Percentiles rank a stretch among this genome's conserved stretches.
These are phyloP conservation scores for Cyphomyrmex costatus DNA, from an alignment of 1,140 invertebrate species.

Conservation along the genomic window DNA sequence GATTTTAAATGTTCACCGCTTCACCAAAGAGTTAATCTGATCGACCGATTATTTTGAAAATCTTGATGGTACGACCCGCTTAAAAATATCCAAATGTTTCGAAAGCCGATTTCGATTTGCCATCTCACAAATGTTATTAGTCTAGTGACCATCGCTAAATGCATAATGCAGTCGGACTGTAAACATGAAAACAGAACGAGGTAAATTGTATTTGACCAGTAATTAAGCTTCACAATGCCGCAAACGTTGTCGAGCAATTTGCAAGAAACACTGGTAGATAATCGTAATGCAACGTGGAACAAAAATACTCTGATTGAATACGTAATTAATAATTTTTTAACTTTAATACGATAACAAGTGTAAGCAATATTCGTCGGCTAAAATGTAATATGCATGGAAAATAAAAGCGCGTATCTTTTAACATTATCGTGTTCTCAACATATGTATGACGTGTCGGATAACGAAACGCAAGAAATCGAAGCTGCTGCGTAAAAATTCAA, in stretches of 20 bases:
- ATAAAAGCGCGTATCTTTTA: background rate
- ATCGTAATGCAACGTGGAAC: background rate
- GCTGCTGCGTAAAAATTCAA: background rate
- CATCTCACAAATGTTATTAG: constrained; percentile 33
- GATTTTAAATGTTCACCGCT: constrained; percentile 1
- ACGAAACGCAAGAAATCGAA: background rate
- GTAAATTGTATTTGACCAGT: constrained; percentile 19
- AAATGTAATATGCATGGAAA: background rate
- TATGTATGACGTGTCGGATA: background rate
- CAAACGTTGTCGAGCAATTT: constrained; percentile 11
- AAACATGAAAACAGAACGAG: constrained; percentile 26
- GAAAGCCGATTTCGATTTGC: constrained; percentile 20
- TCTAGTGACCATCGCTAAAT: constrained; percentile 38
- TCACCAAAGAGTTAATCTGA: background rate
- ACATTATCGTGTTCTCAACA: background rate
- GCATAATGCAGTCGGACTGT: constrained; percentile 17
- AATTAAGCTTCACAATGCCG: constrained; percentile 44
- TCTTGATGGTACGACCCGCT: background rate
- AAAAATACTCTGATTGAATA: background rate
- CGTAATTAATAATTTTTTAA: background rate
- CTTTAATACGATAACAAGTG: background rate
- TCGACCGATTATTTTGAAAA: background rate
- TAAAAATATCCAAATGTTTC: background rate
- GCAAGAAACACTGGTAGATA: constrained; percentile 22
- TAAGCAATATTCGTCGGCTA: background rate